Percentiles rank a stretch among this genome's conserved stretches.
Evolutionary conservation across 2,888 invertebrate genomes (phyloP).

Genomic region (Netelia virgata): DNA sequence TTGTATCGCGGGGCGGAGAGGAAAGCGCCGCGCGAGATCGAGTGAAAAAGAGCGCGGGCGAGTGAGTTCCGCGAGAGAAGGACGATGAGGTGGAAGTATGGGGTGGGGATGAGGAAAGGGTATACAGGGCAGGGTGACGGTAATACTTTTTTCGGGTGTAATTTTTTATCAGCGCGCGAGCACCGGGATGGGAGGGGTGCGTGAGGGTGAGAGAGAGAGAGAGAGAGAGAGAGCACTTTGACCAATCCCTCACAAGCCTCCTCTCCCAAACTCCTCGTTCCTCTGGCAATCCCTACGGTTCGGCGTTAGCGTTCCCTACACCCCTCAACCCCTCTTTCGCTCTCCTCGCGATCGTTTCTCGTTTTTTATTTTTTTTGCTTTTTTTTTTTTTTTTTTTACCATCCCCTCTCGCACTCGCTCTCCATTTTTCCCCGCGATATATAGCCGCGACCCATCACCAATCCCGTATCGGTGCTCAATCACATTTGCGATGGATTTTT

Average conservation of each 20-base stretch:
- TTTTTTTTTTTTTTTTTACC: conserved; percentile 6
- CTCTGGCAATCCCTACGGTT: conserved; percentile 69
- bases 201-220: conserved; percentile 21
- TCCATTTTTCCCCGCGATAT: conserved; percentile 7
- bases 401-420: conserved; percentile 35
- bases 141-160: conserved; percentile 81
- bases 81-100: too few species aligned
- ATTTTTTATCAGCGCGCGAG: conserved; percentile 82
- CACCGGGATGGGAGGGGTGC: conserved; percentile 68
- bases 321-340: conserved; percentile 55
- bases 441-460: conserved; percentile 69
- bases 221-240: conserved; percentile 74
- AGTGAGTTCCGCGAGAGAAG: conserved; percentile 51
- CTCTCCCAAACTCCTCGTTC: conserved; percentile 66
- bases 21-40: conserved; percentile 61
- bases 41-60: conserved; percentile 61
- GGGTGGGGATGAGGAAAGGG: conserved; percentile 63
- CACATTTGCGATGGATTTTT: conserved; percentile 85
- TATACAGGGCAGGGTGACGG: conserved; percentile 73
- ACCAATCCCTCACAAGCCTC: conserved; percentile 79
- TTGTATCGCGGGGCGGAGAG: conserved; percentile 2
- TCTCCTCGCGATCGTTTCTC: conserved; percentile 25
- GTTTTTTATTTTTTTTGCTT: conserved; percentile 7
- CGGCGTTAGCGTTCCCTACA: conserved; percentile 61
- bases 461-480: conserved; percentile 84